Conservation (phyloP, 2,888 invertebrate species). For the Microplitis manilae region DNA sequence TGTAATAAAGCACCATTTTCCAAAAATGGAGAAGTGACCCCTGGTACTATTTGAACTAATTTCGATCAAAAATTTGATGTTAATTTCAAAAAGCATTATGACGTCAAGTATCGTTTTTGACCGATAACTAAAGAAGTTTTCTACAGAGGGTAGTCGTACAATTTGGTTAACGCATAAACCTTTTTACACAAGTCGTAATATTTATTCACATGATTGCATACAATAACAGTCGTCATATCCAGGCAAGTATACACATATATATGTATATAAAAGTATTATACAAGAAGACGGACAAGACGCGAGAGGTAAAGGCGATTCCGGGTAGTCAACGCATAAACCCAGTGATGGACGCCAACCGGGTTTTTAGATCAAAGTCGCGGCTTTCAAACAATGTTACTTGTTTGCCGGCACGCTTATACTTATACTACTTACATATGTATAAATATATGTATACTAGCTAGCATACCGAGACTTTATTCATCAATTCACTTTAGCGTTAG, state of each 20-base stretch:
- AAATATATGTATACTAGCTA: neutral
- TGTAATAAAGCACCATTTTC: too few relatives aligned
- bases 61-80: too few relatives aligned
- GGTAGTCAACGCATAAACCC: slow-evolving; percentile 65
- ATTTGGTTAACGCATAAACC: neutral
- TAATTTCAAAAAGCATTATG: too few relatives aligned
- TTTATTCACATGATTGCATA: slow-evolving; percentile 5
- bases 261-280: slow-evolving; percentile 22
- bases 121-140: slow-evolving; percentile 17
- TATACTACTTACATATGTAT: neutral
- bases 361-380: slow-evolving; percentile 68
- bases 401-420: slow-evolving; percentile 34
- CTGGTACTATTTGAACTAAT: too few relatives aligned
- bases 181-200: slow-evolving; percentile 16
- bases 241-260: slow-evolving; percentile 10
- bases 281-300: neutral
- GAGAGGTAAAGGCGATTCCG: slow-evolving; percentile 52
- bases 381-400: slow-evolving; percentile 71
- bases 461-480: slow-evolving; percentile 32
- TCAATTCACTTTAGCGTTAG: slow-evolving; percentile 25
- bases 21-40: too few relatives aligned
- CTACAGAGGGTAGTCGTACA: slow-evolving; percentile 21
- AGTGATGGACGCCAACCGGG: slow-evolving; percentile 66
- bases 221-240: neutral
- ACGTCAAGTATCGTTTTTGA: slow-evolving; percentile 18